Evolutionary conservation across 2,113 vertebrate genomes (phyloP).

Genomic region (Erinaceus europaeus): DNA sequence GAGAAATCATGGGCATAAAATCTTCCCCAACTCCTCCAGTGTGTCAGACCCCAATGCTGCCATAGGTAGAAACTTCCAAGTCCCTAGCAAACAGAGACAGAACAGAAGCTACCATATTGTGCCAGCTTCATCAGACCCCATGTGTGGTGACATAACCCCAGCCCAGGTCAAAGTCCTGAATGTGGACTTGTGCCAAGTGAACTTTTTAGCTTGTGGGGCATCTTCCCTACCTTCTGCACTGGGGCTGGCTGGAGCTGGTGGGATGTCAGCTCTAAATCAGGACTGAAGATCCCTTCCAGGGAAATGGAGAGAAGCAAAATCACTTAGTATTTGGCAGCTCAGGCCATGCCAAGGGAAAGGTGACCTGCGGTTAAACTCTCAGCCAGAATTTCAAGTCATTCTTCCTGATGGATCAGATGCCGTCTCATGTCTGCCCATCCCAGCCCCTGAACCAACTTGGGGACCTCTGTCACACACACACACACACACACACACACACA

Average conservation of each 20-base stretch:
- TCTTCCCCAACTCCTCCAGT: neutral
- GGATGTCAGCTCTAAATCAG: neutral
- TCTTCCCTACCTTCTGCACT: neutral
- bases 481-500: neutral
- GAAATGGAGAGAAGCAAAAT: slow-evolving; percentile 35
- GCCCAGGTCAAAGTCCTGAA: neutral
- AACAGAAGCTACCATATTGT: neutral
- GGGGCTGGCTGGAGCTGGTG: neutral
- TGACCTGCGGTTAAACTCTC: slow-evolving; percentile 23
- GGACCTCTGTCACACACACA: neutral
- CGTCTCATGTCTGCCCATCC: neutral
- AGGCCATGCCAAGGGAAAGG: neutral
- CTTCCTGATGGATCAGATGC: neutral
- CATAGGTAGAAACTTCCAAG: neutral
- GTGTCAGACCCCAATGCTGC: neutral
- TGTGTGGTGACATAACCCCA: neutral
- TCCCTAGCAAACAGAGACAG: neutral
- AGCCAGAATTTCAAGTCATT: neutral
- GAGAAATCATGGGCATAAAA: neutral
- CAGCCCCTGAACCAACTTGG: neutral
- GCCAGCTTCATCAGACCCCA: neutral
- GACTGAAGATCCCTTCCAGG: slow-evolving; percentile 10
- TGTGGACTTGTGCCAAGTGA: neutral
- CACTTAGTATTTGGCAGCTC: slow-evolving; percentile 19
- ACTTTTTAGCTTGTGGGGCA: neutral